Evolutionary conservation across 2,113 vertebrate genomes (phyloP).

Genomic region (Microtus pennsylvanicus): DNA sequence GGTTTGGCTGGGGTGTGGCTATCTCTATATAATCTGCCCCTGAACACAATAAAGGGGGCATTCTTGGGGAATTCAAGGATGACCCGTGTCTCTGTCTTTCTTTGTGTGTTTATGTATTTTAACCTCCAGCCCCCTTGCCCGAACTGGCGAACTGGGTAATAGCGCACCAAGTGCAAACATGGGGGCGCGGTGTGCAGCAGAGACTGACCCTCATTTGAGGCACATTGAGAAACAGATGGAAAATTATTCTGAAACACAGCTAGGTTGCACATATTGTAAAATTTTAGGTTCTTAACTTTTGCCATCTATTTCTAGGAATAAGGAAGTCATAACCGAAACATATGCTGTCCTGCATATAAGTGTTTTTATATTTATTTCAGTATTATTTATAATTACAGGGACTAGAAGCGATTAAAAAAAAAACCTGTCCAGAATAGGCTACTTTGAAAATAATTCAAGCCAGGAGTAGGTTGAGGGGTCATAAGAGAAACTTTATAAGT

Average conservation of each 20-base stretch:
- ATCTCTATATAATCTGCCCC: no score
- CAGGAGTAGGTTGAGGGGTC: not conserved
- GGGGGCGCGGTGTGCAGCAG: no score
- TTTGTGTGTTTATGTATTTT: no score
- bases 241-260: not conserved
- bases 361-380: conserved; percentile 7
- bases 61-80: no score
- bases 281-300: not conserved
- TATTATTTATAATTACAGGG: conserved; percentile 20
- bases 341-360: not conserved
- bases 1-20: no score
- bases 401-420: not conserved
- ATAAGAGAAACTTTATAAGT: not conserved
- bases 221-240: not conserved
- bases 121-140: no score
- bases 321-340: conserved; percentile 11
- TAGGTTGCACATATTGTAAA: not conserved
- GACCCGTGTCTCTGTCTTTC: no score
- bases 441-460: conserved; percentile 32
- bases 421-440: not conserved
- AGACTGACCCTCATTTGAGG: not conserved
- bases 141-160: no score
- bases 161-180: no score
- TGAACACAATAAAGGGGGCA: no score
- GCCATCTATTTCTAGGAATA: conserved; percentile 33